A percentile compares a stretch with the other conserved stretches of the same genome.
Conservation (phyloP, 2,113 vertebrate genomes). For the Circaetus gallicus region DNA sequence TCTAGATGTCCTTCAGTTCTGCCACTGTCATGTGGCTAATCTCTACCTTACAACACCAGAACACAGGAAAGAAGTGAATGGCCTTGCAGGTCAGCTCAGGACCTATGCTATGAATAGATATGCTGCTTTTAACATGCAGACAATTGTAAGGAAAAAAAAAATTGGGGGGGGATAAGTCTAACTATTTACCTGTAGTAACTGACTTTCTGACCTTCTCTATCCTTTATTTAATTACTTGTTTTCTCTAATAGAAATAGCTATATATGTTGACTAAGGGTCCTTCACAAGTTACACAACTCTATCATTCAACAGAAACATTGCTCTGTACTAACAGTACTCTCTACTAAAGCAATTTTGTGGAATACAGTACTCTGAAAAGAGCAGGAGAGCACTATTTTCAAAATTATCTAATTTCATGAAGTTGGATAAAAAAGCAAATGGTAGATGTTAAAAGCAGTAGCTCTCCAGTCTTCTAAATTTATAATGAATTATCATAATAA, state of each 20-base stretch:
- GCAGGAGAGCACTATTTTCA: not conserved
- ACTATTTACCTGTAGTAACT: not conserved
- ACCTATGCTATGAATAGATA: not conserved
- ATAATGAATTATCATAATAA: not conserved
- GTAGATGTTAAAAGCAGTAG: not conserved
- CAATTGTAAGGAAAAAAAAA: not conserved
- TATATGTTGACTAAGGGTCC: not conserved
- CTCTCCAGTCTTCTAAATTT: not conserved
- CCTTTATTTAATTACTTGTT: not conserved
- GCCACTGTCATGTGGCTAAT: not conserved
- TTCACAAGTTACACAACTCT: not conserved
- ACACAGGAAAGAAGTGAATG: not conserved
- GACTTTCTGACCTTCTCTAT: not conserved
- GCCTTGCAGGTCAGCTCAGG: not conserved
- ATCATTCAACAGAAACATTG: not conserved
- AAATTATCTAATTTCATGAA: not conserved
- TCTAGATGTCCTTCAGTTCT: not conserved
- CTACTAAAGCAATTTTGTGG: not conserved
- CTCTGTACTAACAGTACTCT: not conserved
- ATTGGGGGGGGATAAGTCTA: not conserved
- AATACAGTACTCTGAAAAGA: not conserved
- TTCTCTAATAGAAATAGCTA: not conserved
- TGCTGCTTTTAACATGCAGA: not conserved
- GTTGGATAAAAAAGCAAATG: not conserved
- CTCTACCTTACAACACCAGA: not conserved